Evolutionary conservation across 2,888 invertebrate genomes (phyloP).

Genomic region (Aromia moschata): DNA sequence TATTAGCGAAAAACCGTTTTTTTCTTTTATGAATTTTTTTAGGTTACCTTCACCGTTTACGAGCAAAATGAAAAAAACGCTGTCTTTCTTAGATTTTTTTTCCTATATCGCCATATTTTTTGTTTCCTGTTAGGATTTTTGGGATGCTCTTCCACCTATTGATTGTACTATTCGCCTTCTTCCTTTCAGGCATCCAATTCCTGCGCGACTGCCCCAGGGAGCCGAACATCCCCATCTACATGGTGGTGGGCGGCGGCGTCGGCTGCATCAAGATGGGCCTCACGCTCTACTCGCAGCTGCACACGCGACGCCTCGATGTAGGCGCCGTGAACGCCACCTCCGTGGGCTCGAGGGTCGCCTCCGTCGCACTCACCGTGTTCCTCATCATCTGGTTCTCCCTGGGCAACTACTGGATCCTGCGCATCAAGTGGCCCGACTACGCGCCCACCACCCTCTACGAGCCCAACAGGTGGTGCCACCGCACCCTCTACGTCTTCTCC

Average conservation of each 20-base stretch:
- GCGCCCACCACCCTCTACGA: slow-evolving; percentile 73
- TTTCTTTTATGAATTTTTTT: too few species aligned
- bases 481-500: slow-evolving; percentile 80
- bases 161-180: too few species aligned
- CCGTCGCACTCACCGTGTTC: slow-evolving; percentile 73
- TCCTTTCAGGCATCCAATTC: slow-evolving; percentile 77
- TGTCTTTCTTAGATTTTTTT: too few species aligned
- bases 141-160: too few species aligned
- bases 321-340: slow-evolving; percentile 64
- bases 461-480: slow-evolving; percentile 83
- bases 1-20: too few species aligned
- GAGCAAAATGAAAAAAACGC: too few species aligned
- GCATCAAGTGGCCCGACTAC: slow-evolving; percentile 81
- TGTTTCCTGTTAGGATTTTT: too few species aligned
- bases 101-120: too few species aligned
- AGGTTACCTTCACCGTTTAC: too few species aligned
- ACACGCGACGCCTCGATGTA: slow-evolving; percentile 64
- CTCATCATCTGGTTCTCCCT: slow-evolving; percentile 79
- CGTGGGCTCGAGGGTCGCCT: slow-evolving; percentile 71
- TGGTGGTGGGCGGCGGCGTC: slow-evolving; percentile 83
- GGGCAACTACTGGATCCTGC: slow-evolving; percentile 82
- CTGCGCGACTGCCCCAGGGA: slow-evolving; percentile 82
- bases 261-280: slow-evolving; percentile 77
- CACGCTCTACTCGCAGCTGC: slow-evolving; percentile 73
- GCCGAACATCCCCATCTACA: slow-evolving; percentile 81